A percentile compares a stretch with the other conserved stretches of the same genome.
Evolutionary conservation across 2,797 vertebrate species (phyloP).

Genomic region (Leptatherina wallacei): DNA sequence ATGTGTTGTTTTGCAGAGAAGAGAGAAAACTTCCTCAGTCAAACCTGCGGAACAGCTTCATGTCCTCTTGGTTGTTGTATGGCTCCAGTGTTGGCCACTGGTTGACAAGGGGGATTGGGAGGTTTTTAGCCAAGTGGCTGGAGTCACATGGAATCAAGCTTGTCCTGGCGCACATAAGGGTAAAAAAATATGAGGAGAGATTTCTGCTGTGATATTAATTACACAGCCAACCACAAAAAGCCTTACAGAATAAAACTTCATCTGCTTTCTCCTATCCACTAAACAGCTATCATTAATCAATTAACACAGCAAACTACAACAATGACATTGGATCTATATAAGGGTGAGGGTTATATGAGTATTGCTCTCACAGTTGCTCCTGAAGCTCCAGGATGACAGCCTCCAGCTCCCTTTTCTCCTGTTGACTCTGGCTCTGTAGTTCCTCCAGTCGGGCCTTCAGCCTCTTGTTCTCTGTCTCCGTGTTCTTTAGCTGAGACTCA

Average conservation of each 20-base stretch:
- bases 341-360: background rate
- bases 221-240: background rate
- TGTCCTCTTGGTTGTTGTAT: slow-evolving; percentile 87
- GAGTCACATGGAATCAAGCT: slow-evolving; percentile 94
- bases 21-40: slow-evolving; percentile 1
- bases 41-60: slow-evolving; percentile 92
- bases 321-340: background rate
- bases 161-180: slow-evolving; percentile 83
- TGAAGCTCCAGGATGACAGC: slow-evolving; percentile 94
- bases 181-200: background rate
- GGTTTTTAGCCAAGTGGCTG: slow-evolving; percentile 89
- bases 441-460: slow-evolving; percentile 90
- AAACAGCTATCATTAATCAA: background rate
- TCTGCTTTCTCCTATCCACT: background rate
- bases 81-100: slow-evolving; percentile 92
- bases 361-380: slow-evolving; percentile 91
- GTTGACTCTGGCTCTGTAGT: slow-evolving; percentile 88
- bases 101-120: slow-evolving; percentile 90
- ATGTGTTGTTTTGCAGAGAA: background rate
- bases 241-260: background rate
- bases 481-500: slow-evolving; percentile 96
- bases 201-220: background rate
- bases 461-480: slow-evolving; percentile 92
- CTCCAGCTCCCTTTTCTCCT: slow-evolving; percentile 95
- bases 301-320: background rate